phyloP scores from a whole-genome alignment of 2,113 vertebrate species.

The Clarias gariepinus region DNA sequence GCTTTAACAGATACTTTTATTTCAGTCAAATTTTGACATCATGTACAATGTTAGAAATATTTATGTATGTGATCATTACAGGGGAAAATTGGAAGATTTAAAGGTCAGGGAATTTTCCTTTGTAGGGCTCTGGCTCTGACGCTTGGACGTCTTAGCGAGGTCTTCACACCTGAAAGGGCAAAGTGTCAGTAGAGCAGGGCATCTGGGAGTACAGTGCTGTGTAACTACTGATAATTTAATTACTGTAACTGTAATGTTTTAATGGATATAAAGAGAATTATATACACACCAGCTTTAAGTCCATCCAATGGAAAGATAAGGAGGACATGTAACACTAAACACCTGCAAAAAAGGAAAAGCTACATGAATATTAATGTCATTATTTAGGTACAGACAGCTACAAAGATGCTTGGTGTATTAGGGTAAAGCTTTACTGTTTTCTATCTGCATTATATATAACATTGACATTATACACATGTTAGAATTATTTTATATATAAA shows the following conservation, averaged over 20 bases:
- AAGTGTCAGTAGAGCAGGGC: neutral
- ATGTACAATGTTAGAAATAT: constrained; percentile 8
- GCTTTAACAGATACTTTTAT: neutral
- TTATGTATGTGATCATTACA: neutral
- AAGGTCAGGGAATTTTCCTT: neutral
- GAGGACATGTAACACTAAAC: constrained; percentile 34
- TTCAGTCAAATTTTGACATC: neutral
- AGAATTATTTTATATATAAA: too few species aligned
- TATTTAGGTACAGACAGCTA: neutral
- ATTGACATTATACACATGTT: neutral
- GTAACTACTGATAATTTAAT: neutral
- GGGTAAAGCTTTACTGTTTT: neutral
- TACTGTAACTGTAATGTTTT: neutral
- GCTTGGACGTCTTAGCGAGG: constrained; percentile 4
- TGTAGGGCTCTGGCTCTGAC: neutral
- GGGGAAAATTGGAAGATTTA: neutral
- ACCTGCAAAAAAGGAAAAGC: constrained; percentile 36
- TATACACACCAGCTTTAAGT: constrained; percentile 25
- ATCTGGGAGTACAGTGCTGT: constrained; percentile 1
- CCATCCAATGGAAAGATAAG: neutral
- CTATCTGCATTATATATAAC: neutral
- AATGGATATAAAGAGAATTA: neutral
- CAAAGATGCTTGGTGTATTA: neutral
- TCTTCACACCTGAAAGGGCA: constrained; percentile 37
- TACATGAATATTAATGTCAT: neutral